These are phyloP conservation scores for Cephalopterus ornatus DNA, from an alignment of 2,113 vertebrate genomes.

Conservation along the genomic window DNA sequence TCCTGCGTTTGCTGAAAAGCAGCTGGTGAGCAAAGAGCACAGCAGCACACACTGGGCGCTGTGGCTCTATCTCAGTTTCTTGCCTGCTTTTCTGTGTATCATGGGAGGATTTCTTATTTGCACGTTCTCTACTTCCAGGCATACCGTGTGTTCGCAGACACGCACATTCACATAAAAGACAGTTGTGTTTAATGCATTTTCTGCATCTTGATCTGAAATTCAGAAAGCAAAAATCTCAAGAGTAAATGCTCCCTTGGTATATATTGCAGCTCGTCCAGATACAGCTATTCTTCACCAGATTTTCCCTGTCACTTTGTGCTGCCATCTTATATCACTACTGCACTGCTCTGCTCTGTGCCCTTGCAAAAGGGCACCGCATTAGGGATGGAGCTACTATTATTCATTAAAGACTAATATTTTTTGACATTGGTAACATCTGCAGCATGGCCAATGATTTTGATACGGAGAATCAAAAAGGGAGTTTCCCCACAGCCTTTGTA, in stretches of 20 bases:
- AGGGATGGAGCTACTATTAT: background rate
- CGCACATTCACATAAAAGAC: background rate
- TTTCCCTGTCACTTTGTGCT: background rate
- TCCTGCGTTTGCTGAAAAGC: background rate
- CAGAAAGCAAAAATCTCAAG: background rate
- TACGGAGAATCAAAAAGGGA: background rate
- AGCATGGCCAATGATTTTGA: background rate
- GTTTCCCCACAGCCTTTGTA: background rate
- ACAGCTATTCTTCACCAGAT: background rate
- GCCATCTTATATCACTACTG: background rate
- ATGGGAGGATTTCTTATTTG: background rate
- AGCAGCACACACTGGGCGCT: background rate
- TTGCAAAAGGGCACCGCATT: accelerated
- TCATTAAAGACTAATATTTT: background rate
- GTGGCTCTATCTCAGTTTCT: background rate
- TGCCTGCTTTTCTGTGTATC: background rate
- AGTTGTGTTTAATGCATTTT: background rate
- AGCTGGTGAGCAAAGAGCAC: background rate
- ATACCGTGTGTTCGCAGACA: background rate
- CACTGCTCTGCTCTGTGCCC: background rate
- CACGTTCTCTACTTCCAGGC: background rate
- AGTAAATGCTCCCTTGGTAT: background rate
- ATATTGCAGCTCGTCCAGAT: background rate
- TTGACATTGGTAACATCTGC: background rate
- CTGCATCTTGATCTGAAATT: background rate